Evolutionary conservation across 2,888 invertebrate genomes (phyloP).

Genomic region (Conops quadrifasciatus): DNA sequence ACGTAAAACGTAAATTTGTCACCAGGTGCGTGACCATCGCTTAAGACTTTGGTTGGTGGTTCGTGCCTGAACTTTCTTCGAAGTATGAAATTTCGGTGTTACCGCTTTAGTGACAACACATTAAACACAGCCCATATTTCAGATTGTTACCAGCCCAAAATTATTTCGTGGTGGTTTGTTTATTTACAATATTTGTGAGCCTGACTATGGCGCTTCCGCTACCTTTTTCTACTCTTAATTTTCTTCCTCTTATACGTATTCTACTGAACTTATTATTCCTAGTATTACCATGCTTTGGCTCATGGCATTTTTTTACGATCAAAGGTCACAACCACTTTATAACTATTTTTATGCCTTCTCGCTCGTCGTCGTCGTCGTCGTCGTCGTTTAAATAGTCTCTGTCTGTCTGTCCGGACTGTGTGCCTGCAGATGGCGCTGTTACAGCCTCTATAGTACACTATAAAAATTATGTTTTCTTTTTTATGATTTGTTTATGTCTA

Average conservation of each 20-base stretch:
- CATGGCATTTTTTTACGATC: constrained; percentile 37
- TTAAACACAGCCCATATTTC: constrained; percentile 11
- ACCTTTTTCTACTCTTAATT: too few relatives aligned
- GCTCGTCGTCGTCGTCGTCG: too few relatives aligned
- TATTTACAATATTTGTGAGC: too few relatives aligned
- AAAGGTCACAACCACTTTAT: constrained; percentile 38
- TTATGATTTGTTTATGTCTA: constrained; percentile 32
- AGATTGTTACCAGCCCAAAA: too few relatives aligned
- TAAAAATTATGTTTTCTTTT: constrained; percentile 24
- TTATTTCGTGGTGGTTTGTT: too few relatives aligned
- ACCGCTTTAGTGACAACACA: background rate
- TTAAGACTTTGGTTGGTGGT: constrained; percentile 14
- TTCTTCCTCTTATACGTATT: too few relatives aligned
- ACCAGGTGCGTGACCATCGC: constrained; percentile 30
- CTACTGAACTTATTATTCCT: too few relatives aligned
- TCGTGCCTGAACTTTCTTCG: constrained; percentile 17
- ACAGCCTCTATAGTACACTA: constrained; percentile 19
- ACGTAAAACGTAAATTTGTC: background rate
- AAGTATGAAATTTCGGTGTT: background rate
- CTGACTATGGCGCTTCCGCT: too few relatives aligned
- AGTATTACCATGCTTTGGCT: background rate
- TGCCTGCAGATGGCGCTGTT: constrained; percentile 37
- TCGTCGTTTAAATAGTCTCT: background rate
- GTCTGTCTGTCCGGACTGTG: constrained; percentile 13
- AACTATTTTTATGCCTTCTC: constrained; percentile 24